phyloP scores from a whole-genome alignment of 2,113 vertebrate species.

The Scartelaos histophorus region DNA sequence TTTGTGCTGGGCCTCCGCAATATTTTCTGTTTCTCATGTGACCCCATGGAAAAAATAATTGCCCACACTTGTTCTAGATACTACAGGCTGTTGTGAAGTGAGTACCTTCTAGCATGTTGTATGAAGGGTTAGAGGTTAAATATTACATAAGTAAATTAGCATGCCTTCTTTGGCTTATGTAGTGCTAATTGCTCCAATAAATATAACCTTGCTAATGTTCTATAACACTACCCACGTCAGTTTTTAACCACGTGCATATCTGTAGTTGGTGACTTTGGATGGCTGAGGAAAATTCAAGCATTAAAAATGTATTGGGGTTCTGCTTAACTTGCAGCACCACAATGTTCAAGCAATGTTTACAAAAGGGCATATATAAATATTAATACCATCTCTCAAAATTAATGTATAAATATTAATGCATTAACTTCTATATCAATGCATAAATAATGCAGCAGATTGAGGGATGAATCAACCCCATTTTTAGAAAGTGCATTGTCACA shows the following conservation, averaged over 20 bases:
- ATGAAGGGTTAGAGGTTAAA: background rate
- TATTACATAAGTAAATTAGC: background rate
- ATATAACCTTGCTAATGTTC: background rate
- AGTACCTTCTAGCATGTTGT: background rate
- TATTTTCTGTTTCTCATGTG: too few relatives aligned
- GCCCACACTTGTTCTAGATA: too few relatives aligned
- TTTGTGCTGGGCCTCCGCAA: too few relatives aligned
- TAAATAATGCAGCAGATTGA: background rate
- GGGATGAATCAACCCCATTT: background rate
- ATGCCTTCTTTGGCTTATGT: background rate
- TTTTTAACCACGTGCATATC: background rate
- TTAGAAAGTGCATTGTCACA: background rate
- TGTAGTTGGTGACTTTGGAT: background rate
- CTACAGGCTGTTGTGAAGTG: background rate
- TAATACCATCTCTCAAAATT: background rate
- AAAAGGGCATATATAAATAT: background rate
- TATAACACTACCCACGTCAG: background rate
- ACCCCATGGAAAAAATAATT: too few relatives aligned
- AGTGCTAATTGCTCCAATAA: background rate
- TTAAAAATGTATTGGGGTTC: background rate
- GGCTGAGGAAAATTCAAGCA: background rate
- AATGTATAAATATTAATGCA: slow-evolving; percentile 8
- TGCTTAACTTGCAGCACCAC: background rate
- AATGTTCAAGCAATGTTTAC: slow-evolving; percentile 4
- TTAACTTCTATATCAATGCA: background rate